Base-by-base conservation (phyloP, 2,113 vertebrate genomes). In the Epinephelus cyanopodus region DNA sequence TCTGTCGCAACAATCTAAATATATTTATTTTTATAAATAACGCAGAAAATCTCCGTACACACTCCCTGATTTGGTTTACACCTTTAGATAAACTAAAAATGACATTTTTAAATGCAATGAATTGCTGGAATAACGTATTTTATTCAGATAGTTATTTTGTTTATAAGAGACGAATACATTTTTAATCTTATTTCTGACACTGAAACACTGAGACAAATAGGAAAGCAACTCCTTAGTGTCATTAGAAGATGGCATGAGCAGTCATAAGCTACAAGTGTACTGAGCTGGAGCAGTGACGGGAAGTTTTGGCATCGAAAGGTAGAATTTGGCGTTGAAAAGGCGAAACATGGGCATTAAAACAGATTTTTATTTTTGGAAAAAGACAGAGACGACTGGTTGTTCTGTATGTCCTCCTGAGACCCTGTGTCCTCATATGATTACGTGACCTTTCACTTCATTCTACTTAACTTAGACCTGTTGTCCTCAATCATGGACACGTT, bases 11-110 rank as follows among this genome's bases (percentile, higher is more conserved):
- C 80, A 81, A 82, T 69, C n/a, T 14, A 58, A 81, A 87, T 73
- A 18, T 87, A 77, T 90, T 74, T 92, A 86, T 92, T 90, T 92
- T 85, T 91, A 13, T 81, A 74, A 25, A 17, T 12, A 29, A 86
- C 17, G 42, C 75, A 66, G 76, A 83, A 84, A 29, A 78, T 65
- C 48, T 75, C 17, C 0, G 15, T 4, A 8, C 3, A 8, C 3
- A 1, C 42, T 62, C 48, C 58, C 25, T 12, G 18, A 71, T 74
- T 63, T 74, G 42, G 33, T 62, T 75, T 39, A 54, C 21, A 73
- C 11, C 56, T 77, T 64, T 60, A 52, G 54, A 81, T 50, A 60
- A 69, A 50, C 21, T n/a, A 37, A 54, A 80, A 57, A 17, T 67
- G 39, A 62, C 67, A 72, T 21, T 17, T 67, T 54, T 45, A 29